A percentile compares a stretch with the other conserved stretches of the same genome.
These are phyloP conservation scores for Lasioglossum morio DNA, from an alignment of 2,888 invertebrate species.

Conservation along the genomic window DNA sequence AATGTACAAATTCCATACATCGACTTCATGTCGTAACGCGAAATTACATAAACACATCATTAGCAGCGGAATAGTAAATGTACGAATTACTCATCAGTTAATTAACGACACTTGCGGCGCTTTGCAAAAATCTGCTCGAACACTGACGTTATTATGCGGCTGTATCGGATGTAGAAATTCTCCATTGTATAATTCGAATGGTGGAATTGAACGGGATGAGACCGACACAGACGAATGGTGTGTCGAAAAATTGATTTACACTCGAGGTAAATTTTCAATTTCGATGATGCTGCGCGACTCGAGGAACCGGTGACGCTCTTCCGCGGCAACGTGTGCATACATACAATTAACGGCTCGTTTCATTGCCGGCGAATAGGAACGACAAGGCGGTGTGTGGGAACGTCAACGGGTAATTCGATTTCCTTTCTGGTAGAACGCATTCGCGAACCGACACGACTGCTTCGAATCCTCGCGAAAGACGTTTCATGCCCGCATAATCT, in stretches of 20 bases:
- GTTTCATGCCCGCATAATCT: conserved; percentile 65
- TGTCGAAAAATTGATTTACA: background rate
- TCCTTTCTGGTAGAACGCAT: conserved; percentile 30
- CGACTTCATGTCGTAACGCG: background rate
- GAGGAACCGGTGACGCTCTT: background rate
- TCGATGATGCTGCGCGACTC: background rate
- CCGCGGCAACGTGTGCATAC: background rate
- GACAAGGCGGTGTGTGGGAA: conserved; percentile 43
- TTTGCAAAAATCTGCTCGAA: background rate
- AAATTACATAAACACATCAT: background rate
- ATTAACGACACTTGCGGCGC: no score
- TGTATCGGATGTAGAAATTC: background rate
- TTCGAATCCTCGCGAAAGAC: conserved; percentile 46
- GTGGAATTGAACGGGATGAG: background rate
- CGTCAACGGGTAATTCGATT: conserved; percentile 60
- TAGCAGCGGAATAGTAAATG: no score
- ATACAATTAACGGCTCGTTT: conserved; percentile 35
- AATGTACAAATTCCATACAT: background rate
- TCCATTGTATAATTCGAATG: background rate
- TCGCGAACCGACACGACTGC: conserved; percentile 30
- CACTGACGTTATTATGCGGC: background rate
- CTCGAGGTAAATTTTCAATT: conserved; percentile 28
- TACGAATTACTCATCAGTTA: no score
- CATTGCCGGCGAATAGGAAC: background rate
- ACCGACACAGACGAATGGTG: background rate